Conservation (phyloP, 1,140 invertebrate genomes). For the Magallana gigas region DNA sequence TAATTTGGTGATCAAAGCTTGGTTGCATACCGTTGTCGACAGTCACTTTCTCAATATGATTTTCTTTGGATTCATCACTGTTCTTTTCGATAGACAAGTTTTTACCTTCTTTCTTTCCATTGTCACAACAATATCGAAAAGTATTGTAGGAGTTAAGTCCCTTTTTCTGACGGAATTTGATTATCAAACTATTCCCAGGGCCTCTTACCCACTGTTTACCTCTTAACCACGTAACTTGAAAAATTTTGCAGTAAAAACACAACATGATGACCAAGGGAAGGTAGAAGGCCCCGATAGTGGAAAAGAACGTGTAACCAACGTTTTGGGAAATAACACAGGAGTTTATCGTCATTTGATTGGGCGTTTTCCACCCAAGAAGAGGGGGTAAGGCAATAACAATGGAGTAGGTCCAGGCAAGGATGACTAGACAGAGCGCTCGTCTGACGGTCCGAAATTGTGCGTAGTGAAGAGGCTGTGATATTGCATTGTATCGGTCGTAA, state of each 20-base stretch:
- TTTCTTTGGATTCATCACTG: background rate
- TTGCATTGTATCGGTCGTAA: conserved; percentile 81
- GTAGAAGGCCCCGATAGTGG: conserved; percentile 79
- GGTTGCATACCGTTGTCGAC: background rate
- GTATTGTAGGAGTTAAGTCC: background rate
- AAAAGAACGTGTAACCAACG: conserved; percentile 79
- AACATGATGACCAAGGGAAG: conserved; percentile 79
- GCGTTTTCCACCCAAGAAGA: conserved; percentile 89
- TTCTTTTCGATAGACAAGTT: background rate
- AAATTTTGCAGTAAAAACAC: conserved; percentile 79
- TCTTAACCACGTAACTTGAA: conserved; percentile 75
- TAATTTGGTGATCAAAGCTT: background rate
- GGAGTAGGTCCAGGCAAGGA: conserved; percentile 93
- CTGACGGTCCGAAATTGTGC: conserved; percentile 90
- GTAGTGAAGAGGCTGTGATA: conserved; percentile 80
- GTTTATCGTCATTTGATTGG: conserved; percentile 40
- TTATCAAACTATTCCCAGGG: conserved; percentile 53
- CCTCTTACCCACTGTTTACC: conserved; percentile 72
- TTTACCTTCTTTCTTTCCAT: background rate
- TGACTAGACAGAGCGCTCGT: conserved; percentile 92
- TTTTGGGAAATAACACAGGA: conserved; percentile 74
- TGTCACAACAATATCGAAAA: conserved; percentile 28
- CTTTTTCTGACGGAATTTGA: conserved; percentile 26
- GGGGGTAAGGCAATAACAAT: conserved; percentile 95
- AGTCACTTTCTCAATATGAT: background rate